phyloP scores from a whole-genome alignment of 2,113 vertebrate genomes.

The Limanda limanda region DNA sequence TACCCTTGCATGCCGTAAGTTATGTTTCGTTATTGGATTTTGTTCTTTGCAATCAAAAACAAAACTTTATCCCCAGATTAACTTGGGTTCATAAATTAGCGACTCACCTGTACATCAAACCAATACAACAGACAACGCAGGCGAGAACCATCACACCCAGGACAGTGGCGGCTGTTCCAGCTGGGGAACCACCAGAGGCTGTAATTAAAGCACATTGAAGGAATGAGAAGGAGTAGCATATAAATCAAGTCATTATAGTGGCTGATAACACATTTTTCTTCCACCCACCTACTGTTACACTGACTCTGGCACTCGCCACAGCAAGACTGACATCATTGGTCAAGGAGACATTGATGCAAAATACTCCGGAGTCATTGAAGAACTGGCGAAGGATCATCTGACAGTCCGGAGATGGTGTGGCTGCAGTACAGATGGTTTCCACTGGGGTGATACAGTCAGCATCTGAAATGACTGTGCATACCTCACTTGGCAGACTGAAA shows the following conservation, averaged over 20 bases:
- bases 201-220: constrained; percentile 33
- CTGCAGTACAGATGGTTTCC: constrained; percentile 83
- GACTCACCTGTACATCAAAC: constrained; percentile 87
- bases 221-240: not conserved
- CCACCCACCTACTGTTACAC: constrained; percentile 81
- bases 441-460: constrained; percentile 86
- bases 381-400: constrained; percentile 89
- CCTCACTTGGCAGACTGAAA: constrained; percentile 88
- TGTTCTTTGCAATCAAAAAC: too few relatives aligned
- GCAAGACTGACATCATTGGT: constrained; percentile 91
- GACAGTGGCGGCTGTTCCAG: constrained; percentile 77
- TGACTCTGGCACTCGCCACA: constrained; percentile 87
- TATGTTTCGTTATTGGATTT: too few relatives aligned
- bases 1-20: too few relatives aligned
- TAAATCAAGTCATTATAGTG: not conserved
- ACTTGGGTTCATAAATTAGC: not conserved
- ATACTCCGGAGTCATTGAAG: constrained; percentile 89
- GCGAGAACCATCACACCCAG: constrained; percentile 83
- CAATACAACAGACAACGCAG: constrained; percentile 81
- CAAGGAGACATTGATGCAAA: constrained; percentile 94
- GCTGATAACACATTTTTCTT: not conserved
- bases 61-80: not conserved
- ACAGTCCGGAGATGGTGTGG: constrained; percentile 86
- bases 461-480: constrained; percentile 90
- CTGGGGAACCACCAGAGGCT: constrained; percentile 74